These are phyloP conservation scores for Clarias magur DNA, from an alignment of 2,113 vertebrate species.

Conservation along the genomic window DNA sequence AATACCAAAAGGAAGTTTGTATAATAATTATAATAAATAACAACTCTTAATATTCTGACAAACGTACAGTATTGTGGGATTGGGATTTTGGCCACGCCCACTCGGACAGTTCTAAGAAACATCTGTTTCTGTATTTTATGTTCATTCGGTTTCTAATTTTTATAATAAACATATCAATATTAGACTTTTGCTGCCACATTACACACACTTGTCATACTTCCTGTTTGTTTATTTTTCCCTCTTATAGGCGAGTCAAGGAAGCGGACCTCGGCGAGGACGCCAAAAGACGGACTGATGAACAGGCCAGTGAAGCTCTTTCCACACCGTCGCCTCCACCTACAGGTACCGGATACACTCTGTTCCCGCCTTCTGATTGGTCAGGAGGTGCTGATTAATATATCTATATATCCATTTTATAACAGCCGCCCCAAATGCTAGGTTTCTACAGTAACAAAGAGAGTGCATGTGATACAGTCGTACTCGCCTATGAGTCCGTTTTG, in stretches of 20 bases:
- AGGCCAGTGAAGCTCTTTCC: constrained; percentile 21
- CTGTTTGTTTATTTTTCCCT: neutral
- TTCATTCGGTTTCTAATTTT: neutral
- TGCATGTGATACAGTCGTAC: neutral
- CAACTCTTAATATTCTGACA: neutral
- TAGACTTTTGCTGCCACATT: neutral
- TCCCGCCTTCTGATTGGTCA: neutral
- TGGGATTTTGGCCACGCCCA: neutral
- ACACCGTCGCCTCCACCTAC: neutral
- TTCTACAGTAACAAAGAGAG: neutral
- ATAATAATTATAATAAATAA: neutral
- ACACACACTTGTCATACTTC: neutral
- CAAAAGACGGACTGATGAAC: constrained; percentile 5
- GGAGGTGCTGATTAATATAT: neutral
- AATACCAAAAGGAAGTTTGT: neutral
- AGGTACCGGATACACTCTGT: neutral
- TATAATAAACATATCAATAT: neutral
- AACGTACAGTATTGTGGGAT: neutral
- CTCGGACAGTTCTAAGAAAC: neutral
- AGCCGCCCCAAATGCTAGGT: neutral
- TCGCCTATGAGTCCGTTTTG: neutral
- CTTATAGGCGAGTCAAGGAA: constrained; percentile 36
- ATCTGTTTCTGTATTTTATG: neutral
- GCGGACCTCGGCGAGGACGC: constrained; percentile 10
- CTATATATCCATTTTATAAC: neutral